Conservation (phyloP, 2,888 invertebrate genomes). For the Chloroclysta siterata region DNA sequence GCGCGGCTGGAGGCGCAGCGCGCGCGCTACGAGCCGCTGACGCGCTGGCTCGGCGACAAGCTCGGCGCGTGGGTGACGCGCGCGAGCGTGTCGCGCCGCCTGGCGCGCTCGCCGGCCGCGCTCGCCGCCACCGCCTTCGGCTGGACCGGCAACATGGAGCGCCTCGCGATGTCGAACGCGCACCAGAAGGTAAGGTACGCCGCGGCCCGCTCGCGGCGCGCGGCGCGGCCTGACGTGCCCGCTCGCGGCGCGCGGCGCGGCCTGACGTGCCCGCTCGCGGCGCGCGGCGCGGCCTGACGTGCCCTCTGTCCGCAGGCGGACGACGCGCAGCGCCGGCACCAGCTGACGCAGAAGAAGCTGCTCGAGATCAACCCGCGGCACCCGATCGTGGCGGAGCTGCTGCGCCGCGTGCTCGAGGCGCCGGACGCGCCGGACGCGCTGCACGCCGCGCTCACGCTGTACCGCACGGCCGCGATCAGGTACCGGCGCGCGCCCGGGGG, state of each 20-base stretch:
- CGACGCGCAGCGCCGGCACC: slow-evolving; percentile 95
- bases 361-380: slow-evolving; percentile 99
- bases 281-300: too few species aligned
- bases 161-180: slow-evolving; percentile 97
- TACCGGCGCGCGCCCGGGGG: too few species aligned
- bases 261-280: too few species aligned
- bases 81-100: slow-evolving; percentile 62
- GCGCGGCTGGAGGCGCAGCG: slow-evolving; percentile 91
- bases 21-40: slow-evolving; percentile 93
- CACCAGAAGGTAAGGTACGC: slow-evolving; percentile 90
- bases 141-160: slow-evolving; percentile 99
- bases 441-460: slow-evolving; percentile 82
- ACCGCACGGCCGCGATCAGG: slow-evolving; percentile 31
- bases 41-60: slow-evolving; percentile 51
- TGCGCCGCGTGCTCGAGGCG: slow-evolving; percentile 87
- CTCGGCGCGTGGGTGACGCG: slow-evolving; percentile 33
- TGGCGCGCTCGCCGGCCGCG: slow-evolving; percentile 92
- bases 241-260: too few species aligned
- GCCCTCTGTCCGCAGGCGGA: slow-evolving; percentile 81
- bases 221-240: too few species aligned
- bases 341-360: slow-evolving; percentile 97
- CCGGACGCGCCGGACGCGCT: slow-evolving; percentile 86
- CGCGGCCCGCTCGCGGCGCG: too few species aligned
- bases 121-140: slow-evolving; percentile 98
- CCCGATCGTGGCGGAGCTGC: slow-evolving; percentile 95